These are phyloP conservation scores for Drosophila buzzatii DNA, from an alignment of 2,888 invertebrate species.

Conservation along the genomic window DNA sequence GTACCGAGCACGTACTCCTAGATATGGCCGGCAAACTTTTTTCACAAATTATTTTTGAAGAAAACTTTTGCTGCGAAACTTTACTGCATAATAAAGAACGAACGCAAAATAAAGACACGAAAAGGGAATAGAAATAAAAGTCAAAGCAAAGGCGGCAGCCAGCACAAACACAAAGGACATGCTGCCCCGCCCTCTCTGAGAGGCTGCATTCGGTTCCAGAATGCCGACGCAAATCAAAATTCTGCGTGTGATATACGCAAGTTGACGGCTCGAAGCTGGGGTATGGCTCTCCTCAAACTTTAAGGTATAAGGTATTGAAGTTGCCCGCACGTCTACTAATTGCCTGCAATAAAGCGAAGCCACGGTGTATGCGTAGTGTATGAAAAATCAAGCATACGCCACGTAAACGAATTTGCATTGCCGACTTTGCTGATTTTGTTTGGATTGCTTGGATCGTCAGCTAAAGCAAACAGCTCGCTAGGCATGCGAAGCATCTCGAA, in stretches of 20 bases:
- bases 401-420: constrained; percentile 51
- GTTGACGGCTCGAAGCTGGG: background rate
- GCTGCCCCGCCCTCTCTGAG: background rate
- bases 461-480: constrained; percentile 44
- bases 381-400: constrained; percentile 74
- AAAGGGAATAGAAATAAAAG: constrained; percentile 33
- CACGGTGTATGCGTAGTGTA: constrained; percentile 68
- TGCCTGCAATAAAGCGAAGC: constrained; percentile 54
- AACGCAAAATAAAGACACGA: constrained; percentile 26
- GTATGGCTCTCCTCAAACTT: constrained; percentile 42
- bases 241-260: constrained; percentile 70
- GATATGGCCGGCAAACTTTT: constrained; percentile 72
- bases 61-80: constrained; percentile 72
- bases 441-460: constrained; percentile 49
- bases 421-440: constrained; percentile 48
- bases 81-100: constrained; percentile 74
- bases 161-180: constrained; percentile 41
- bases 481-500: constrained; percentile 59
- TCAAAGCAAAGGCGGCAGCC: constrained; percentile 32
- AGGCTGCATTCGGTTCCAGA: constrained; percentile 34
- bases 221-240: constrained; percentile 70
- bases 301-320: constrained; percentile 49
- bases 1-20: constrained; percentile 69
- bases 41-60: constrained; percentile 74
- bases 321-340: constrained; percentile 51